Base-by-base conservation (phyloP, 2,888 invertebrate species). In the Norana najaformis region DNA sequence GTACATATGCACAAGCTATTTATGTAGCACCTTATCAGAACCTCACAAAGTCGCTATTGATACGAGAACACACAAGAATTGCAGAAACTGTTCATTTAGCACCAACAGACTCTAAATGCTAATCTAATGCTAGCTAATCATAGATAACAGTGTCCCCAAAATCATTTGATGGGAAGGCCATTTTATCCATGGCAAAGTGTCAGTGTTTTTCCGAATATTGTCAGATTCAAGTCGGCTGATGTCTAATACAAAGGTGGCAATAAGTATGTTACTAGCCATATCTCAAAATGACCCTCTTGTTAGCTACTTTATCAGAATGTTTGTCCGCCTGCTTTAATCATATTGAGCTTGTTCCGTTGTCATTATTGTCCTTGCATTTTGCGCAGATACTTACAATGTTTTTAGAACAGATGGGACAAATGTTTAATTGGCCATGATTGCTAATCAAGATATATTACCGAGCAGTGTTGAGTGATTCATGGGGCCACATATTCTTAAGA, bases 221-320 rank as follows among this genome's bases (percentile, higher is more conserved):
- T n/a, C n/a, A n/a, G n/a, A n/a, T n/a, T n/a, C n/a, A n/a, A n/a
- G n/a, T n/a, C n/a, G n/a, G n/a, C n/a, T n/a, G n/a, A n/a, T n/a
- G n/a, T n/a, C n/a, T n/a, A n/a, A n/a, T n/a, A n/a, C n/a, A n/a
- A n/a, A n/a, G n/a, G n/a, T n/a, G n/a, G n/a, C n/a, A n/a, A n/a
- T n/a, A n/a, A n/a, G n/a, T n/a, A n/a, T 69, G 69, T n/a, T 69
- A n/a, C n/a, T n/a, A 69, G 69, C 47, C 69, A n/a, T 69, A 69
- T 69, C 69, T 69, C 69, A 69, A 69, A 69, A n/a, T 69, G 69
- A 69, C 69, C 69, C n/a, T n/a, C 69, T 69, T n/a, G n/a, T 69
- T 47, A 47, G 47, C n/a, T 30, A 69, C n/a, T 69, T 30, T 8
- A n/a, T 69, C 30, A 6, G 11, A 69, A 69, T 69, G n/a, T 69